Conservation (phyloP, 2,797 vertebrate species). For the Nannoperca australis region DNA sequence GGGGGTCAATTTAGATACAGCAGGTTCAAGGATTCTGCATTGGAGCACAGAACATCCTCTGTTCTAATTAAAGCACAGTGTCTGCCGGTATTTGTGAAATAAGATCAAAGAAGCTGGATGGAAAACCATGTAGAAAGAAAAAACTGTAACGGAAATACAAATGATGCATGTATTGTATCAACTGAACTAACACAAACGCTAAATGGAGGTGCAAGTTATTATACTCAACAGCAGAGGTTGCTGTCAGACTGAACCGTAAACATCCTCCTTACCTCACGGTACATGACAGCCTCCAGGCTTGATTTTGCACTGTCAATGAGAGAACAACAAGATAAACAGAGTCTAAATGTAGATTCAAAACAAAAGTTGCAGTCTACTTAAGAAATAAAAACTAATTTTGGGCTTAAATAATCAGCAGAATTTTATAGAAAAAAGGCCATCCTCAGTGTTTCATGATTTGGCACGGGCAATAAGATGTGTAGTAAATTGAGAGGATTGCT, state of each 20-base stretch:
- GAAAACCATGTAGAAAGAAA: constrained; percentile 56
- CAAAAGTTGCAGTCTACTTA: neutral
- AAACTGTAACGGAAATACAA: constrained; percentile 48
- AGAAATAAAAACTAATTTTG: neutral
- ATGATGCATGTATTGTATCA: constrained; percentile 28
- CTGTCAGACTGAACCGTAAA: constrained; percentile 43
- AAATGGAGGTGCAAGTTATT: constrained; percentile 47
- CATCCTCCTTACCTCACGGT: constrained; percentile 85
- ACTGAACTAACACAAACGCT: constrained; percentile 27
- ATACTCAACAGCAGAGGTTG: constrained; percentile 59
- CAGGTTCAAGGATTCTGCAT: constrained; percentile 17
- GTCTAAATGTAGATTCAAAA: neutral
- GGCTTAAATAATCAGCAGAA: neutral
- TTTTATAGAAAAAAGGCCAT: neutral
- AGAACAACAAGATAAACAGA: constrained; percentile 12
- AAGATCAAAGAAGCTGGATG: constrained; percentile 51
- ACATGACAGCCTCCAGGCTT: constrained; percentile 89
- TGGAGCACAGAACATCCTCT: constrained; percentile 19
- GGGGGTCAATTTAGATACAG: constrained; percentile 38
- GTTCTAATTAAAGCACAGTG: constrained; percentile 28
- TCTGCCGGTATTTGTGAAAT: constrained; percentile 28
- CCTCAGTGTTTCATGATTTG: neutral
- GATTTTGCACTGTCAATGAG: constrained; percentile 84
- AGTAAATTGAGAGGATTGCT: neutral
- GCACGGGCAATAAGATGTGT: neutral